Evolutionary conservation across 2,888 invertebrate genomes (phyloP).

Genomic region (Flexamia atlantica): DNA sequence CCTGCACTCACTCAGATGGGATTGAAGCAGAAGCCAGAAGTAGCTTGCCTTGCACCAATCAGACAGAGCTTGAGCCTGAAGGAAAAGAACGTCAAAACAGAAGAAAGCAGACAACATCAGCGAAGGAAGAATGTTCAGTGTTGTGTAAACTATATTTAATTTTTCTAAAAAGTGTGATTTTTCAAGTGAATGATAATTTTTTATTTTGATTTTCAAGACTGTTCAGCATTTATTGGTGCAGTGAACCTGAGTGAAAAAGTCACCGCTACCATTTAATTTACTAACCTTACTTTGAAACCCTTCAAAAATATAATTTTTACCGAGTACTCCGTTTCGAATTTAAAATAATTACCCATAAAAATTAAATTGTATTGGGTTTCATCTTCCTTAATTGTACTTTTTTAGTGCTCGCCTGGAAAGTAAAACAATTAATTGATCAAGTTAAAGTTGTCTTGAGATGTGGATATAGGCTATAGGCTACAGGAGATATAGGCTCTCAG

Average conservation of each 20-base stretch:
- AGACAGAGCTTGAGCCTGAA: background rate
- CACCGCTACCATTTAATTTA: background rate
- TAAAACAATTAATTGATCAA: too few relatives aligned
- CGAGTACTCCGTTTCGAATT: background rate
- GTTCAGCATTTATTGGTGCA: background rate
- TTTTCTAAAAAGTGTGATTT: background rate
- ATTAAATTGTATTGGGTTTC: background rate
- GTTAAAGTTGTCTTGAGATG: too few relatives aligned
- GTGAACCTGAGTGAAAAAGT: background rate
- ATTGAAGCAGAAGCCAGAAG: background rate
- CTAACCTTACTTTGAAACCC: background rate
- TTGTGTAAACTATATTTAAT: background rate
- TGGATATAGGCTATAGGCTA: background rate
- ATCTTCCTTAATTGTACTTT: too few relatives aligned
- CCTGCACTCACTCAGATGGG: background rate
- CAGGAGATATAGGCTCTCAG: slow-evolving; percentile 10
- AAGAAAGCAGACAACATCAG: slow-evolving; percentile 10
- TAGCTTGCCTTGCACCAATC: background rate
- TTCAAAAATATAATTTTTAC: background rate
- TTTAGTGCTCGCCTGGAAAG: too few relatives aligned
- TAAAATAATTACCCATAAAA: background rate
- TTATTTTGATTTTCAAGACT: too few relatives aligned
- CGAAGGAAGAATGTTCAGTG: background rate
- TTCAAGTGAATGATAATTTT: too few relatives aligned
- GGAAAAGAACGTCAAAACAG: slow-evolving; percentile 21